Percentiles rank a stretch among this genome's conserved stretches.
These are phyloP conservation scores for Melozone crissalis DNA, from an alignment of 2,113 vertebrate genomes.

Conservation along the genomic window DNA sequence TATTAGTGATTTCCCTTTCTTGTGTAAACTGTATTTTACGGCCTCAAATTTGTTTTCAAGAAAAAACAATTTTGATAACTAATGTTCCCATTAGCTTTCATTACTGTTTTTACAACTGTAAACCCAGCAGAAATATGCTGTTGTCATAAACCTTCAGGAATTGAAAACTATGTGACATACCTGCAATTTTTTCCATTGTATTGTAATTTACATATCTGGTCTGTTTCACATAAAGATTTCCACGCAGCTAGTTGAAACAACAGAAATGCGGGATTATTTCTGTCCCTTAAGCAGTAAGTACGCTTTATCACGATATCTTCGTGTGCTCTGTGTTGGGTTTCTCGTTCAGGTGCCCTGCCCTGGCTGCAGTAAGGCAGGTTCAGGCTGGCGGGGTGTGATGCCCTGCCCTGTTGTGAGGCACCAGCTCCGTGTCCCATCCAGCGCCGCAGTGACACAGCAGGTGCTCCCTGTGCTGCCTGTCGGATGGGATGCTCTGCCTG, in stretches of 20 bases:
- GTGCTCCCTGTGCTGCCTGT: not conserved
- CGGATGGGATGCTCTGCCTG: not conserved
- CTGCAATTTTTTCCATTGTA: not conserved
- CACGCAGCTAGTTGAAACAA: not conserved
- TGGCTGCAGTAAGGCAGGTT: not conserved
- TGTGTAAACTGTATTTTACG: not conserved
- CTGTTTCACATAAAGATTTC: not conserved
- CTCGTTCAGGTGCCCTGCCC: rapidly evolving
- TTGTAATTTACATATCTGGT: not conserved
- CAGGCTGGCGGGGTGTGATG: not conserved
- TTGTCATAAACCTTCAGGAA: not conserved
- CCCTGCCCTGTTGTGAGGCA: rapidly evolving
- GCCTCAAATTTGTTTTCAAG: not conserved
- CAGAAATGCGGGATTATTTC: not conserved
- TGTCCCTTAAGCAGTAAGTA: not conserved
- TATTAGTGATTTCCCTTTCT: not conserved
- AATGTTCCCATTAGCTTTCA: not conserved
- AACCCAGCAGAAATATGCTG: not conserved
- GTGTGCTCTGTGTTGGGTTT: not conserved
- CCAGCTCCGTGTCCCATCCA: not conserved
- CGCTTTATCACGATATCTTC: not conserved
- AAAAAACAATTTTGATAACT: not conserved
- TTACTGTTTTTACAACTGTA: not conserved
- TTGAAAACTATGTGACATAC: not conserved
- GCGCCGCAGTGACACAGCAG: not conserved